Conservation (phyloP, 2,888 invertebrate species). For the Spisula subtruncata region DNA sequence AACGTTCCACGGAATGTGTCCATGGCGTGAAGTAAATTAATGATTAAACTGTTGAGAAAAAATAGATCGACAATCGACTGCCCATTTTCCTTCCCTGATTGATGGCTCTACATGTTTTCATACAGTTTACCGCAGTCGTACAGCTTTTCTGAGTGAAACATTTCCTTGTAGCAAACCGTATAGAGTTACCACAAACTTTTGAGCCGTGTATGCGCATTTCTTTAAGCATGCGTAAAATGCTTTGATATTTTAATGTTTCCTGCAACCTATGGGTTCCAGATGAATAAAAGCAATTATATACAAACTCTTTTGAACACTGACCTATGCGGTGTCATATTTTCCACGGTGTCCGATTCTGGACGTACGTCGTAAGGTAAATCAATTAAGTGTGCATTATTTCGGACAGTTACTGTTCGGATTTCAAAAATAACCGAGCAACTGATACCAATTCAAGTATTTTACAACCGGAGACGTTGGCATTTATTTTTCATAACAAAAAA, state of each 20-base stretch:
- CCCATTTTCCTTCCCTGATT: slow-evolving; percentile 41
- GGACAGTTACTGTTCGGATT: neutral
- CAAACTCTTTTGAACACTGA: slow-evolving; percentile 46
- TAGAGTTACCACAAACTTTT: slow-evolving; percentile 40
- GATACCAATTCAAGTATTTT: neutral
- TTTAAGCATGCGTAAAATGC: slow-evolving; percentile 42
- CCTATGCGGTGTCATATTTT: slow-evolving; percentile 45
- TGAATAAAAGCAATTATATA: slow-evolving; percentile 47
- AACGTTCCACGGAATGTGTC: slow-evolving; percentile 47
- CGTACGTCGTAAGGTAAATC: slow-evolving; percentile 47
- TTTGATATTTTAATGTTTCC: slow-evolving; percentile 63
- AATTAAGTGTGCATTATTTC: slow-evolving; percentile 38
- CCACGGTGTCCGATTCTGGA: slow-evolving; percentile 41
- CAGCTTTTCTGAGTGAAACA: slow-evolving; percentile 26
- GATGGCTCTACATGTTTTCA: slow-evolving; percentile 39
- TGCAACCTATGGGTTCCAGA: slow-evolving; percentile 53
- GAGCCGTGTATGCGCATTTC: slow-evolving; percentile 23
- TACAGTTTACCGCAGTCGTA: slow-evolving; percentile 28
- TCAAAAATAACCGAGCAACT: neutral
- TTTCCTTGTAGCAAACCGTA: slow-evolving; percentile 32
- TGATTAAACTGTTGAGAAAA: slow-evolving; percentile 43
- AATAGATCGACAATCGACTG: slow-evolving; percentile 32
- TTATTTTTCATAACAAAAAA: neutral
- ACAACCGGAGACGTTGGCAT: neutral
- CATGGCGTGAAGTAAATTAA: slow-evolving; percentile 47